phyloP scores from a whole-genome alignment of 2,797 vertebrate genomes.

The Macroramphosus scolopax region DNA sequence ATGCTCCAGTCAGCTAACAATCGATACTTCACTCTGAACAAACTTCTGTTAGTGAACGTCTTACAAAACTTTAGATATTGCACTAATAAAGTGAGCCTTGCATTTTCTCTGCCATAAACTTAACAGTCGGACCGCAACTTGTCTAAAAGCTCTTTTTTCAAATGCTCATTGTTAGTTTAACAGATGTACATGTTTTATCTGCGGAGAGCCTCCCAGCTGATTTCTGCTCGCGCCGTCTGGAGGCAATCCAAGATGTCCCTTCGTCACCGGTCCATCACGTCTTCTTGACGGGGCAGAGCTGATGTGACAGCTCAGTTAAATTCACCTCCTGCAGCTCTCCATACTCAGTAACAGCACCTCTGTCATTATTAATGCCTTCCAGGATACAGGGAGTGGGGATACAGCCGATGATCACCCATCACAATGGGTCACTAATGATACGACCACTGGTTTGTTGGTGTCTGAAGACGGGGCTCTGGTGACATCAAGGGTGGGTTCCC shows the following conservation, averaged over 20 bases:
- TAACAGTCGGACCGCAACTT: constrained; percentile 8
- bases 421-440: constrained; percentile 65
- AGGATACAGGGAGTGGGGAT: constrained; percentile 6
- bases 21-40: too few species aligned
- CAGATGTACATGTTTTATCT: constrained; percentile 2
- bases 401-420: constrained; percentile 47
- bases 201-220: constrained; percentile 10
- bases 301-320: constrained; percentile 26
- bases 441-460: constrained; percentile 43
- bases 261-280: constrained; percentile 16
- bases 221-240: constrained; percentile 22
- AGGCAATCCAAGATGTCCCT: constrained; percentile 18
- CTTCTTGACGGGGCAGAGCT: neutral
- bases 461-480: constrained; percentile 56
- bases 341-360: constrained; percentile 11
- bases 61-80: too few species aligned
- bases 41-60: constrained; percentile 10
- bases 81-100: constrained; percentile 28
- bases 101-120: constrained; percentile 5
- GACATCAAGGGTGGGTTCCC: constrained; percentile 45
- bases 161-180: constrained; percentile 12
- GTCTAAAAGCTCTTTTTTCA: constrained; percentile 3
- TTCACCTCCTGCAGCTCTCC: constrained; percentile 19
- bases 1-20: too few species aligned
- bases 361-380: constrained; percentile 30